Evolutionary conservation across 1,140 invertebrate species (phyloP), one percentile per base, ranked within the genome.

Genomic region (Drosophila willistoni): DNA sequence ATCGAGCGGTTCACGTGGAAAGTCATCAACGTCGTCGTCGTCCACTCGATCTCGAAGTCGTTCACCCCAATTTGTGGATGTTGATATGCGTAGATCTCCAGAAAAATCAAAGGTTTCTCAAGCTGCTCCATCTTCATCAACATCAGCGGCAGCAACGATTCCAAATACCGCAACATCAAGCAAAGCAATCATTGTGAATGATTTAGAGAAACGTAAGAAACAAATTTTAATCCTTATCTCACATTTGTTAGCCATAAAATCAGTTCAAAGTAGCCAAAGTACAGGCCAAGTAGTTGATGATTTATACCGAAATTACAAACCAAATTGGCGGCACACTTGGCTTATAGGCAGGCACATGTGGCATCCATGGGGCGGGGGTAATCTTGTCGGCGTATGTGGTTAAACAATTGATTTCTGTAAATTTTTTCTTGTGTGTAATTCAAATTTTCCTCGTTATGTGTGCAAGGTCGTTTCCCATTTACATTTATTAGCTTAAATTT

Each of bases 191-290:
- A 57, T 39, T 51, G 55, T 62, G 61, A 90, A 85, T 73, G 89
- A 89, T 77, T 90, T 91, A 91, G 89, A 91, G 68, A 91, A 91
- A 91, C 90, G 89, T 91, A 91, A 91, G 89, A 91, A 83, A 73
- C 80, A 60, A 78, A 73, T 90, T 89, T 90, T 90, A 89, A 84
- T 85, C 68, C 64, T 89, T 85, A 90, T 90, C 54, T 81, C 64
- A 81, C 74, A 89, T 67, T 83, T 89, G 84, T 83, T 87, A 89
- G 83, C 73, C 77, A 84, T 63, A 25, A 74, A 41, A 55, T 57
- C 71, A 84, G 77, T 78, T 44, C 51, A 51, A 51, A 51, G 74
- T 71, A 66, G 54, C 44, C 64, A 42, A 33, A 89, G 54, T 76
- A 70, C 71, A 81, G 55, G 67, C 69, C 80, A 77, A 80, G 75